These are phyloP conservation scores for Tanytarsus gracilentus DNA, from an alignment of 2,888 invertebrate genomes.

Conservation along the genomic window DNA sequence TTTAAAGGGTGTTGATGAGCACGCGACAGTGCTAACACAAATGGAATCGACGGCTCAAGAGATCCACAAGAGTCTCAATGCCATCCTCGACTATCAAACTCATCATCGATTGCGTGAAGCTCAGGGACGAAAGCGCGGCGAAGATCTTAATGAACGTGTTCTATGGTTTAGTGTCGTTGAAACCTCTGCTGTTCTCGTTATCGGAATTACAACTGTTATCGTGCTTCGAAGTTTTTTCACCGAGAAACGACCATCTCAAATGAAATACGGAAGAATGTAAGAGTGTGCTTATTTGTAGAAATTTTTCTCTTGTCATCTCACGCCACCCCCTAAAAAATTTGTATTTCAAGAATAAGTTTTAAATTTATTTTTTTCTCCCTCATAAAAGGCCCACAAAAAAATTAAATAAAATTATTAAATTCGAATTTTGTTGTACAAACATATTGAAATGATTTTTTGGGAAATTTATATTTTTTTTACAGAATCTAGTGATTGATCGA, in stretches of 20 bases:
- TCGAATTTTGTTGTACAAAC: no score
- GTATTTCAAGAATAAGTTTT: no score
- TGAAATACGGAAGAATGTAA: no score
- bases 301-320: no score
- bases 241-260: constrained; percentile 52
- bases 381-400: no score
- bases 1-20: constrained; percentile 62
- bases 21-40: constrained; percentile 88
- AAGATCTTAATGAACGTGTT: constrained; percentile 91
- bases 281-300: no score
- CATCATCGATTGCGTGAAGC: constrained; percentile 93
- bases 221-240: constrained; percentile 86
- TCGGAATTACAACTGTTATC: constrained; percentile 85
- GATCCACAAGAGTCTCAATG: constrained; percentile 80
- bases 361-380: no score
- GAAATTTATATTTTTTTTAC: no score
- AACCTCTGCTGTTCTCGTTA: constrained; percentile 71
- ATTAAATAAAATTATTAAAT: no score
- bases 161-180: constrained; percentile 87
- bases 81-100: constrained; percentile 90
- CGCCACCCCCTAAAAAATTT: no score
- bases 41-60: constrained; percentile 87
- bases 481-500: no score
- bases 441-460: no score
- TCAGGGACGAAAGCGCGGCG: constrained; percentile 89